Evolutionary conservation across 2,113 vertebrate genomes (phyloP).

Genomic region (Synodontis membranacea): DNA sequence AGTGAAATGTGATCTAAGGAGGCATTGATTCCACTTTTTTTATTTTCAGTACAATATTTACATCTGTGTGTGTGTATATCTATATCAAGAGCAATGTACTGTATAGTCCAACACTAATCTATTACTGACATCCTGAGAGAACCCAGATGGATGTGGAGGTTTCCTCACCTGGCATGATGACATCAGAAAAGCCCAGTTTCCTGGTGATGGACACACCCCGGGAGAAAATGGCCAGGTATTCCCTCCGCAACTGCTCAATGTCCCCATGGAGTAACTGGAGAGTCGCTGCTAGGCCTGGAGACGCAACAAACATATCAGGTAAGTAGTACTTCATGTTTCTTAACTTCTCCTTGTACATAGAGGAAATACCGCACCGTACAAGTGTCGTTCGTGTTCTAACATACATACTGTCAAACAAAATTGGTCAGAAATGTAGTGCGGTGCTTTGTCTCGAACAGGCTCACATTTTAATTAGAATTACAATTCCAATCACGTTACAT

Average conservation of each 20-base stretch:
- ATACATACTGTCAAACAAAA: neutral
- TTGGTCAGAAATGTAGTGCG: neutral
- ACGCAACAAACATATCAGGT: neutral
- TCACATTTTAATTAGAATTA: neutral
- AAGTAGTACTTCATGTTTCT: neutral
- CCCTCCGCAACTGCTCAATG: slow-evolving; percentile 92
- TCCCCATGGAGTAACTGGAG: slow-evolving; percentile 97
- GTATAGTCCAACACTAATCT: neutral
- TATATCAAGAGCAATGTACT: neutral
- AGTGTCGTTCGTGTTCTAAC: neutral
- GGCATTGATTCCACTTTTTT: neutral
- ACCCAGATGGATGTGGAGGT: neutral
- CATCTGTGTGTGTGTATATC: neutral
- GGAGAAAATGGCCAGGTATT: slow-evolving; percentile 91
- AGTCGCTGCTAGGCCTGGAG: slow-evolving; percentile 86
- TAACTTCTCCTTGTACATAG: neutral
- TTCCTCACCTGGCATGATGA: slow-evolving; percentile 95
- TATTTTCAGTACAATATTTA: neutral
- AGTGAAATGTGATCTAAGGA: neutral
- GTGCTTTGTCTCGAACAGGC: neutral
- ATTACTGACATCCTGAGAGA: neutral
- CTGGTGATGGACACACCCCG: slow-evolving; percentile 92
- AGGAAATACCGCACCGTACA: neutral
- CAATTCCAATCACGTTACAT: neutral
- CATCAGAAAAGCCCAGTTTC: slow-evolving; percentile 94